Percentiles rank a stretch among this genome's conserved stretches.
phyloP scores from a whole-genome alignment of 2,888 invertebrate species.

The Arrhopalites spinosus region DNA sequence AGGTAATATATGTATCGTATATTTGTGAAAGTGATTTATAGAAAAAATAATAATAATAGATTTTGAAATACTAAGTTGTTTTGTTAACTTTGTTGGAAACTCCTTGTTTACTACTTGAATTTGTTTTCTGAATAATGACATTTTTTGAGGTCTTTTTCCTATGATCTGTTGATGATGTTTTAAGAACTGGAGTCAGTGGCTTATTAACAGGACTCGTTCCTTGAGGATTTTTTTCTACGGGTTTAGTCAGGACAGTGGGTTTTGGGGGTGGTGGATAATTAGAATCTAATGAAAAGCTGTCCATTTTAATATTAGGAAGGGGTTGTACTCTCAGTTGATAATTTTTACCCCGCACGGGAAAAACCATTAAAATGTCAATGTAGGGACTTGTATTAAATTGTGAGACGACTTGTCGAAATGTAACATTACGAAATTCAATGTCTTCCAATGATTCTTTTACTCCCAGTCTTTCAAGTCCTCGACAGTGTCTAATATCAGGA shows the following conservation, averaged over 20 bases:
- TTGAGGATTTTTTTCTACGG: neutral
- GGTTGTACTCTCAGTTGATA: neutral
- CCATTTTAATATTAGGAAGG: no score
- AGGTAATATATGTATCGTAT: no score
- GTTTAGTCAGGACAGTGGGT: no score
- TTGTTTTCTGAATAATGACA: no score
- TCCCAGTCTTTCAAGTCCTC: neutral
- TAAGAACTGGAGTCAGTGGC: no score
- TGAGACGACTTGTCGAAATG: neutral
- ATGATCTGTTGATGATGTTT: no score
- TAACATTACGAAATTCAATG: neutral
- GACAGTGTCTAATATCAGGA: neutral
- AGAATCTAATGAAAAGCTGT: no score
- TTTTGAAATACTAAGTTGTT: neutral
- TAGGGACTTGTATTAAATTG: constrained; percentile 21
- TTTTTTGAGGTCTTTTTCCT: no score
- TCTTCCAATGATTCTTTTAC: neutral
- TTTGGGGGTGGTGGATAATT: no score
- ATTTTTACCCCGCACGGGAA: neutral
- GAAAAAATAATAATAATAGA: neutral
- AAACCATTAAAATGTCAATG: neutral
- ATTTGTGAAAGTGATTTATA: neutral
- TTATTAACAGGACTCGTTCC: no score
- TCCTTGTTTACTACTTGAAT: neutral
- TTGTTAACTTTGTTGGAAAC: neutral